Base-by-base conservation (phyloP, 2,888 invertebrate species). In the Clunio marinus region DNA sequence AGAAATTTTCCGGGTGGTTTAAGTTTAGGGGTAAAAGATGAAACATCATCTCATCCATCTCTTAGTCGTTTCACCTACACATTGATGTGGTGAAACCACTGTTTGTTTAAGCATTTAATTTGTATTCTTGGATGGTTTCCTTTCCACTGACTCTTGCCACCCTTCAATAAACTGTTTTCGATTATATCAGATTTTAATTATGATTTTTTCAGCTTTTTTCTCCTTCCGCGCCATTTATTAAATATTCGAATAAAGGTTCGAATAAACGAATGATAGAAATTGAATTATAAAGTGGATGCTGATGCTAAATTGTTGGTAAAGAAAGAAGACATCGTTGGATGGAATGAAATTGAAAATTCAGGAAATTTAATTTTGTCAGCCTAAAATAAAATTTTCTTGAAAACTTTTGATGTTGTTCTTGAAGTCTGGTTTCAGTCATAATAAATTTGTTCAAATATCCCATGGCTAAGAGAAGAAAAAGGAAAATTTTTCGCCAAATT, bases 401-500 rank as follows among this genome's bases (percentile, higher is more conserved):
- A n/a, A n/a, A n/a, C n/a, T n/a, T n/a, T n/a, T n/a, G n/a, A n/a
- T n/a, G n/a, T n/a, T n/a, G n/a, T n/a, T n/a, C n/a, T n/a, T n/a
- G n/a, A n/a, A n/a, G n/a, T n/a, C n/a, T n/a, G 32, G 32, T 32
- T 32, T 4, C 4, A 8, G 32, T 32, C 5, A 32, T 4, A 32
- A 8, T 32, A 8, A 8, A 32, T 32, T 7, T 32, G 4, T 32
- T 32, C 32, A 8, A 32, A 32, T 7, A 32, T 32, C 32, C 5
- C 4, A 7, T 32, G 4, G 41, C 41, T 27, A 51, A 45, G 3
- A 7, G 13, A 28, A 35, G 20, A 32, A 32, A 7, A 35, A 66
- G 24, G 45, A 25, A 28, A 66, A 66, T 68, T 68, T 68, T 58
- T 4, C 68, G 57, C 28, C 58, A 68, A 68, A 68, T 68, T 68